phyloP scores from a whole-genome alignment of 1,140 invertebrate species.

The Caenorhabditis tropicalis region DNA sequence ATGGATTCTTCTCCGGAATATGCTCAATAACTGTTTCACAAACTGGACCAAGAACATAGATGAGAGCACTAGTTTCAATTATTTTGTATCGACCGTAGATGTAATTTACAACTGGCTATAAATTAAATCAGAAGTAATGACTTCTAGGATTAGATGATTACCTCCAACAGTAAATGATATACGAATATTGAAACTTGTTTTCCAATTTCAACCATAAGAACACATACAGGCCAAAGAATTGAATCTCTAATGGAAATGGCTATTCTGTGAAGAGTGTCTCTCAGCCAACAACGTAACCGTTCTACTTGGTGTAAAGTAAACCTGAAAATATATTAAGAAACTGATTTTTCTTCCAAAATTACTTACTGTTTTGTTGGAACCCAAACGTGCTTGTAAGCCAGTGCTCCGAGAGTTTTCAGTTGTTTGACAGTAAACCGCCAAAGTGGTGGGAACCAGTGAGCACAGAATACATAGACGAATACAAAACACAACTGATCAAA shows the following conservation, averaged over 20 bases:
- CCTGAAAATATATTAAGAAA: too few species aligned
- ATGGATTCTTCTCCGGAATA: slow-evolving; percentile 66
- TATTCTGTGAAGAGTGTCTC: neutral
- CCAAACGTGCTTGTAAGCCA: slow-evolving; percentile 39
- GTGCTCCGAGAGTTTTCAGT: slow-evolving; percentile 19
- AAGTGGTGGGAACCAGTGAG: slow-evolving; percentile 63
- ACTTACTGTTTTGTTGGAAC: slow-evolving; percentile 47
- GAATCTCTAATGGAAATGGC: slow-evolving; percentile 48
- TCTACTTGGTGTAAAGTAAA: neutral
- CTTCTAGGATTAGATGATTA: neutral
- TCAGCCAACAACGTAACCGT: neutral
- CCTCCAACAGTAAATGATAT: slow-evolving; percentile 23
- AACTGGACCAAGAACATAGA: slow-evolving; percentile 65
- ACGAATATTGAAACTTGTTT: slow-evolving; percentile 36
- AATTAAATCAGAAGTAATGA: neutral
- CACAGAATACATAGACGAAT: slow-evolving; percentile 66
- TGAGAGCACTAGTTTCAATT: slow-evolving; percentile 63
- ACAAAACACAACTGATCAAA: slow-evolving; percentile 60
- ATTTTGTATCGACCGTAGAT: slow-evolving; percentile 62
- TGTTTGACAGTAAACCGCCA: slow-evolving; percentile 2
- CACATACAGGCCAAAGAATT: slow-evolving; percentile 52
- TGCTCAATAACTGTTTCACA: slow-evolving; percentile 60
- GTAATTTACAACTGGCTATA: slow-evolving; percentile 55
- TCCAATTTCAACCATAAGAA: slow-evolving; percentile 36
- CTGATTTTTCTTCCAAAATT: neutral